These are phyloP conservation scores for Platyrinchus mystaceus DNA, from an alignment of 2,797 vertebrate genomes.

Conservation along the genomic window DNA sequence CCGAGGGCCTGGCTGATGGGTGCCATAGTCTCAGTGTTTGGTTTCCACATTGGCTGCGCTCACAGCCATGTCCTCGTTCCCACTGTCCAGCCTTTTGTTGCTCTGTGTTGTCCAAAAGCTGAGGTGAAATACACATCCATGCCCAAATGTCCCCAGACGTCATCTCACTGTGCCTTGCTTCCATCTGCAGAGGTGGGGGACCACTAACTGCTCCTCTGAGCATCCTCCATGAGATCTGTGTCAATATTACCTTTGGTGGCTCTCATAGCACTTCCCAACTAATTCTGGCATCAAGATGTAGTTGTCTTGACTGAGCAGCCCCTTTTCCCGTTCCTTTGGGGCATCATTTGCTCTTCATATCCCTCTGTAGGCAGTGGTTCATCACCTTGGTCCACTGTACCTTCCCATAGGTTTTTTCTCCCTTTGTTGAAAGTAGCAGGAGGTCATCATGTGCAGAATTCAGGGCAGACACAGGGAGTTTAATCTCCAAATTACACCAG, in stretches of 20 bases:
- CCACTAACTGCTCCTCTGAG: rapidly evolving
- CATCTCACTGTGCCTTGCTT: background rate
- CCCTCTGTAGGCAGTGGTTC: background rate
- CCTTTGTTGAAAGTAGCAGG: background rate
- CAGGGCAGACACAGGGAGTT: background rate
- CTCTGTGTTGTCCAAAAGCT: background rate
- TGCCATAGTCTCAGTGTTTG: rapidly evolving
- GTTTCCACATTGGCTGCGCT: rapidly evolving
- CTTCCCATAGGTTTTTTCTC: rapidly evolving
- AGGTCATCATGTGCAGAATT: background rate
- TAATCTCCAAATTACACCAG: background rate
- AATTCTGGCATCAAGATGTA: background rate
- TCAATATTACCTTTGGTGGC: background rate
- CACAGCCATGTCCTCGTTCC: rapidly evolving
- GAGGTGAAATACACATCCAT: rapidly evolving
- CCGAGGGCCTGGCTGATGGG: background rate
- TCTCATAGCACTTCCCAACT: background rate
- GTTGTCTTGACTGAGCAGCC: background rate
- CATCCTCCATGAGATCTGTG: background rate
- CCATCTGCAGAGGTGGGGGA: background rate
- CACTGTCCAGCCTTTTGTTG: background rate
- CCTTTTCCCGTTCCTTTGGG: background rate
- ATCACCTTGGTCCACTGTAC: background rate
- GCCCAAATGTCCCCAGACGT: background rate
- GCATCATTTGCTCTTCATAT: background rate